phyloP scores from a whole-genome alignment of 2,888 invertebrate species.

The Scotopteryx bipunctaria region DNA sequence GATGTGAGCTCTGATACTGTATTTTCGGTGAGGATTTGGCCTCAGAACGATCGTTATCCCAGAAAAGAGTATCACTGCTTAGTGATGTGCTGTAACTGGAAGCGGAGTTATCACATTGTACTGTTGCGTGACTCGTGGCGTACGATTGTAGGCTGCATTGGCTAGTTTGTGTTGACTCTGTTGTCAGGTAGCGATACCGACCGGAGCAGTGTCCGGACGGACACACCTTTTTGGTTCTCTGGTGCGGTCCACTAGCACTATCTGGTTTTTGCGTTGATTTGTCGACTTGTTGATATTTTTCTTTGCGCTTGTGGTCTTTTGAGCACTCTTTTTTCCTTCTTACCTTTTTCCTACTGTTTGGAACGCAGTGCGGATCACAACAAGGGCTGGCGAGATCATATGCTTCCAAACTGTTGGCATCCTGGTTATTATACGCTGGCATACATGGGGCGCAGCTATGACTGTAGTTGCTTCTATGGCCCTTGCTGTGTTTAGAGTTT shows the following conservation, averaged over 20 bases:
- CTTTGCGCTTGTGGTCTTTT: slow-evolving; percentile 85
- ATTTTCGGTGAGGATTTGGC: slow-evolving; percentile 74
- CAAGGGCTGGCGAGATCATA: slow-evolving; percentile 94
- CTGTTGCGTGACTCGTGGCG: slow-evolving; percentile 89
- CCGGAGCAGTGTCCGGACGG: slow-evolving; percentile 66
- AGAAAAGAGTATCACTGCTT: slow-evolving; percentile 93
- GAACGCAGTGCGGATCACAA: slow-evolving; percentile 93
- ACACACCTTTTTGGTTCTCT: slow-evolving; percentile 72
- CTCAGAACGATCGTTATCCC: slow-evolving; percentile 85
- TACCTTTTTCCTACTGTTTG: slow-evolving; percentile 81
- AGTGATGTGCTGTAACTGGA: slow-evolving; percentile 93
- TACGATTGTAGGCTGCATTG: slow-evolving; percentile 93
- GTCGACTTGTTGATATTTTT: slow-evolving; percentile 81
- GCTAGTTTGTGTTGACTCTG: slow-evolving; percentile 88
- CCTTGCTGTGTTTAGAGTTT: slow-evolving; percentile 64
- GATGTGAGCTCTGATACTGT: slow-evolving; percentile 75
- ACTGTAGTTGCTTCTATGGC: slow-evolving; percentile 67
- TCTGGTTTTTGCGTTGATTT: slow-evolving; percentile 75
- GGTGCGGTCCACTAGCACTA: slow-evolving; percentile 64
- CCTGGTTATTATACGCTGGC: slow-evolving; percentile 85
- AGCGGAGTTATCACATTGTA: slow-evolving; percentile 87
- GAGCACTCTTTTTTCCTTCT: slow-evolving; percentile 83
- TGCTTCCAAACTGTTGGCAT: slow-evolving; percentile 91
- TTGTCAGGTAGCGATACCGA: slow-evolving; percentile 85
- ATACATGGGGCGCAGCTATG: slow-evolving; percentile 89